These are phyloP conservation scores for Matsumurasca onukii DNA, from an alignment of 1,140 invertebrate species.

Conservation along the genomic window DNA sequence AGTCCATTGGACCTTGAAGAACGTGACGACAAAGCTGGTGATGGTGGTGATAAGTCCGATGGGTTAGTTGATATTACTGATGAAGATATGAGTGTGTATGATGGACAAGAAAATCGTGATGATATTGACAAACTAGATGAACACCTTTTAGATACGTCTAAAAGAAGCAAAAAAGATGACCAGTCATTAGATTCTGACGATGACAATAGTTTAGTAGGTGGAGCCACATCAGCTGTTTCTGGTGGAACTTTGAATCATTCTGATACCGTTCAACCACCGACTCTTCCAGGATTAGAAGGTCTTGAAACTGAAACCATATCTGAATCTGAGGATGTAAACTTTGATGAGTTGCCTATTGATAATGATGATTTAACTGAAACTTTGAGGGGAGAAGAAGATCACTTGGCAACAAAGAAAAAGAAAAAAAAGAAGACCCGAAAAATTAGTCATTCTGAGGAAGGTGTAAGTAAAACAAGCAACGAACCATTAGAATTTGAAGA, in stretches of 20 bases:
- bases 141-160: not conserved
- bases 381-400: slow-evolving; percentile 36
- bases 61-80: slow-evolving; percentile 41
- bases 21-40: slow-evolving; percentile 22
- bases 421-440: slow-evolving; percentile 39
- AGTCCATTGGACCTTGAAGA: slow-evolving; percentile 2
- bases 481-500: slow-evolving; percentile 46
- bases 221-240: slow-evolving; percentile 41
- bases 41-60: slow-evolving; percentile 38
- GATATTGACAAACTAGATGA: slow-evolving; percentile 27
- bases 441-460: slow-evolving; percentile 26
- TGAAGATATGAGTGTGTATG: slow-evolving; percentile 40
- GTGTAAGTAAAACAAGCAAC: not conserved
- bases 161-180: not conserved
- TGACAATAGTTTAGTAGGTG: slow-evolving; percentile 36
- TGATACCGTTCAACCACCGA: slow-evolving; percentile 33
- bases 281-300: slow-evolving; percentile 54
- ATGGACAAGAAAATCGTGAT: slow-evolving; percentile 31
- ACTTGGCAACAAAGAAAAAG: slow-evolving; percentile 35
- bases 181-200: slow-evolving; percentile 40
- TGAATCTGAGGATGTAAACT: slow-evolving; percentile 49
- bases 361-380: slow-evolving; percentile 3
- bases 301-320: slow-evolving; percentile 72
- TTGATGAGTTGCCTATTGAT: slow-evolving; percentile 25
- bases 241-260: slow-evolving; percentile 32